phyloP scores from a whole-genome alignment of 2,113 vertebrate species.

The Trichomycterus rosablanca region DNA sequence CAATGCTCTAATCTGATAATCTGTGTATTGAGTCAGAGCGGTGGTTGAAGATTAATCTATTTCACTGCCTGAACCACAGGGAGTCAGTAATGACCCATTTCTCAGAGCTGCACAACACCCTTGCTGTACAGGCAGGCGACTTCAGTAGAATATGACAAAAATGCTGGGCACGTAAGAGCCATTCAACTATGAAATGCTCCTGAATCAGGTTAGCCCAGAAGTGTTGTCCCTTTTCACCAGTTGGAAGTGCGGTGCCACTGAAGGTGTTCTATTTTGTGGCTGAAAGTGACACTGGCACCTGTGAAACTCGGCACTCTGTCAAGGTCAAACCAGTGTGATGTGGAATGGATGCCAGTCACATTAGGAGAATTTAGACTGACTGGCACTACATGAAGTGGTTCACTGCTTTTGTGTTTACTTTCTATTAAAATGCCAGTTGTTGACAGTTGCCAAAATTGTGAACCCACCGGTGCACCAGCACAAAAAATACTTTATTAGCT shows the following conservation, averaged over 20 bases:
- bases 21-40: conserved; percentile 63
- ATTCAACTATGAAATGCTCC: conserved; percentile 64
- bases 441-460: not conserved
- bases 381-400: conserved; percentile 13
- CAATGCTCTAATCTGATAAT: conserved; percentile 65
- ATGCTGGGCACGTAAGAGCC: conserved; percentile 54
- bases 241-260: conserved; percentile 39
- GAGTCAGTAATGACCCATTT: conserved; percentile 43
- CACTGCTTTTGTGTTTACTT: conserved; percentile 1
- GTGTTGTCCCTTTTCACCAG: conserved; percentile 49
- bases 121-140: conserved; percentile 12
- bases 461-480: no score
- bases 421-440: not conserved
- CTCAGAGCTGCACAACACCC: conserved; percentile 29
- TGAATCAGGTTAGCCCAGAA: conserved; percentile 60
- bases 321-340: conserved; percentile 27
- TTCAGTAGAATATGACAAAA: conserved; percentile 23
- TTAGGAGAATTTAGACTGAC: conserved; percentile 33
- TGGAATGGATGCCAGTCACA: conserved; percentile 27
- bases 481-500: no score
- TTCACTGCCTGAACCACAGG: conserved; percentile 56
- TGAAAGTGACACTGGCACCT: conserved; percentile 23
- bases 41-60: conserved; percentile 59
- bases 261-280: conserved; percentile 28
- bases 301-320: conserved; percentile 38